phyloP scores from a whole-genome alignment of 2,888 invertebrate species.

The Pimpla rufipes region DNA sequence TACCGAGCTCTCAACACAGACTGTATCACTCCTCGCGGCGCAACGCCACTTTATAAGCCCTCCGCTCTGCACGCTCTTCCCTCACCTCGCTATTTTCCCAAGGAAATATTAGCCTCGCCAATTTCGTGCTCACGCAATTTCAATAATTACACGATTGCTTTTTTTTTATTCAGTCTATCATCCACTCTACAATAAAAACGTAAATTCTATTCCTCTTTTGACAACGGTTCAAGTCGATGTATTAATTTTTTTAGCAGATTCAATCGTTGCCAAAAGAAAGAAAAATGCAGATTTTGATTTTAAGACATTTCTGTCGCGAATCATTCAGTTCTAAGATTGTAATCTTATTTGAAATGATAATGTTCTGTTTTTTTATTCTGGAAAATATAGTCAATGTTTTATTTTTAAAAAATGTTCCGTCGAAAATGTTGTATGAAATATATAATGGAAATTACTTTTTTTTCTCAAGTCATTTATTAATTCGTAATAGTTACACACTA shows the following conservation, averaged over 20 bases:
- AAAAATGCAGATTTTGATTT: too few species aligned
- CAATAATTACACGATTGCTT: not conserved
- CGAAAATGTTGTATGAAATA: not conserved
- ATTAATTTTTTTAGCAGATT: too few species aligned
- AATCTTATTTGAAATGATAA: too few species aligned
- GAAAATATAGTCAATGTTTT: not conserved
- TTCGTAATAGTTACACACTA: not conserved
- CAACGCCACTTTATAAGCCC: slow-evolving; percentile 79
- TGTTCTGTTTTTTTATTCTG: too few species aligned
- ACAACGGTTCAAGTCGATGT: not conserved
- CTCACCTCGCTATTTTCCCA: slow-evolving; percentile 71
- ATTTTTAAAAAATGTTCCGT: not conserved
- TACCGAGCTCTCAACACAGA: slow-evolving; percentile 73
- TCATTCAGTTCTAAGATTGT: too few species aligned
- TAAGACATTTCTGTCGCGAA: too few species aligned
- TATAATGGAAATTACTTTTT: not conserved
- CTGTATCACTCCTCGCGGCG: slow-evolving; percentile 78
- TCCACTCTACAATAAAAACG: too few species aligned
- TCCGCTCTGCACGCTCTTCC: slow-evolving; percentile 67
- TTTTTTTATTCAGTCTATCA: not conserved
- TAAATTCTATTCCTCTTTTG: not conserved
- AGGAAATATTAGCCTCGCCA: slow-evolving; percentile 13
- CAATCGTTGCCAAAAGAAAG: too few species aligned
- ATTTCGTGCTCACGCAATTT: slow-evolving; percentile 1
- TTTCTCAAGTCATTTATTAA: not conserved